Evolutionary conservation across 2,888 invertebrate genomes (phyloP).

Genomic region (Apotomis capreana): DNA sequence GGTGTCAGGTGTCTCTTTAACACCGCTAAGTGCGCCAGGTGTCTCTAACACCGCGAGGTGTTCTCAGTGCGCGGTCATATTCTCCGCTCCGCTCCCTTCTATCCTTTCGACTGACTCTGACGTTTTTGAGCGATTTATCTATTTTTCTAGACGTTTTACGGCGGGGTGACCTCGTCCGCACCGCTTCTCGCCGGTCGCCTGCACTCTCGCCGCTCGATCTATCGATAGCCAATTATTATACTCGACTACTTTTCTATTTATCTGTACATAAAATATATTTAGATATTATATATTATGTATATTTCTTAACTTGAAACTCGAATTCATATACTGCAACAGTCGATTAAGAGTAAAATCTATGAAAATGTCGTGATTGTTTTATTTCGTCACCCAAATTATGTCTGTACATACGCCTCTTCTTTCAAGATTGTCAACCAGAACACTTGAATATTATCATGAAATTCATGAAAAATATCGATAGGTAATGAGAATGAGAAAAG

Average conservation of each 20-base stretch:
- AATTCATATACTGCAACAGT: slow-evolving; percentile 82
- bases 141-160: slow-evolving; percentile 83
- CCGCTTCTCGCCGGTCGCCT: slow-evolving; percentile 80
- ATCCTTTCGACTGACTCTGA: slow-evolving; percentile 81
- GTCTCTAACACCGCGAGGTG: too few species aligned
- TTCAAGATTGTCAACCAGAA: too few species aligned
- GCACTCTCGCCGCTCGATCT: slow-evolving; percentile 82
- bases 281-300: slow-evolving; percentile 83
- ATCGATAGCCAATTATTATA: slow-evolving; percentile 82
- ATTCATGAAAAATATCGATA: too few species aligned
- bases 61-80: slow-evolving; percentile 7
- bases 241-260: slow-evolving; percentile 83
- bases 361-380: slow-evolving; percentile 39
- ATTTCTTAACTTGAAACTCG: slow-evolving; percentile 82
- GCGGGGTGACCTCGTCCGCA: slow-evolving; percentile 81
- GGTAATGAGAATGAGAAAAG: too few species aligned
- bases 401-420: too few species aligned
- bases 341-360: slow-evolving; percentile 80
- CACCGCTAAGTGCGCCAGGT: too few species aligned
- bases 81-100: slow-evolving; percentile 64
- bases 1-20: too few species aligned
- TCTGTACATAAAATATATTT: slow-evolving; percentile 84
- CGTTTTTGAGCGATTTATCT: slow-evolving; percentile 84
- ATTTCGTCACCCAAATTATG: slow-evolving; percentile 28
- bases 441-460: too few species aligned